Conservation (phyloP, 2,113 vertebrate species). For the Mesitornis unicolor region DNA sequence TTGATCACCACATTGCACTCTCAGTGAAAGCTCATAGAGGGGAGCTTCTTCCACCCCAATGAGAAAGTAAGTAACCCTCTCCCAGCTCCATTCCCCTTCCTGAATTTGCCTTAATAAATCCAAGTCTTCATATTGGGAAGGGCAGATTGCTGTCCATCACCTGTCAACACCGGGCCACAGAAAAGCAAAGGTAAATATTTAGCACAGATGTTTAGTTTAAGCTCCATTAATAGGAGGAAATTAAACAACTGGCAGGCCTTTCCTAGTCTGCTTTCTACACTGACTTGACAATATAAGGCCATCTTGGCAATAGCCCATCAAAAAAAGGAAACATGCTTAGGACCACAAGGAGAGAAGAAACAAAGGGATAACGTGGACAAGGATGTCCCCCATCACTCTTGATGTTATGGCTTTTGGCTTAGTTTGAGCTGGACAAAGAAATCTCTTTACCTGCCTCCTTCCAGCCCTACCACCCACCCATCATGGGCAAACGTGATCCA, state of each 20-base stretch:
- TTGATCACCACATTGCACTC: neutral
- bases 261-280: neutral
- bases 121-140: neutral
- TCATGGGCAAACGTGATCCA: neutral
- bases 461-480: neutral
- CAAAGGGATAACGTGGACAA: neutral
- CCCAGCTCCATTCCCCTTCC: neutral
- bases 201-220: neutral
- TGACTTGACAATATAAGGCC: neutral
- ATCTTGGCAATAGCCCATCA: neutral
- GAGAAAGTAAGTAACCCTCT: neutral
- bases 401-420: neutral
- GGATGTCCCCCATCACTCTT: neutral
- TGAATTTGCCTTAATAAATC: neutral
- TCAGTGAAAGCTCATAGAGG: neutral
- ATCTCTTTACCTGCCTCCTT: neutral
- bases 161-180: neutral
- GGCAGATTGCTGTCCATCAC: neutral
- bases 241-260: neutral
- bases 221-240: conserved; percentile 3
- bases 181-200: conserved; percentile 20
- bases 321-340: neutral
- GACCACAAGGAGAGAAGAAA: neutral
- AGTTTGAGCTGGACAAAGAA: neutral
- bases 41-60: neutral